Evolutionary conservation across 1,140 invertebrate genomes (phyloP).

Genomic region (Neodiprion fabricii): DNA sequence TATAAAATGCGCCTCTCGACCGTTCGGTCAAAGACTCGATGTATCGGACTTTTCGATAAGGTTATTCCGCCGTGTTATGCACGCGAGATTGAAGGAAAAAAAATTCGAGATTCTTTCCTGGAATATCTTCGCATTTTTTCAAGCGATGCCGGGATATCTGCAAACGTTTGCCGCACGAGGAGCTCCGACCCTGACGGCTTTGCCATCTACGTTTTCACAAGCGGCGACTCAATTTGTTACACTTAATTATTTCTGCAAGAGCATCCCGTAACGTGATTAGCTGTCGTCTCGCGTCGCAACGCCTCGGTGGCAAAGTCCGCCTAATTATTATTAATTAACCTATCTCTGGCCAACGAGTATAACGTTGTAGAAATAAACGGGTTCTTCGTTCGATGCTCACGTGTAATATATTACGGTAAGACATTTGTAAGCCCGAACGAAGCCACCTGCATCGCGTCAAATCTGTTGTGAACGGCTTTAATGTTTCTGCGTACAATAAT

Average conservation of each 20-base stretch:
- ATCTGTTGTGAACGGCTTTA: too few species aligned
- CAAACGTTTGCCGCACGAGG: too few species aligned
- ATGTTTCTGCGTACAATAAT: too few species aligned
- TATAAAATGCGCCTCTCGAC: neutral
- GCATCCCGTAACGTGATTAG: neutral
- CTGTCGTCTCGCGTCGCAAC: neutral
- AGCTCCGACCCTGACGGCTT: too few species aligned
- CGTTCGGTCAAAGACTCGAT: conserved; percentile 10
- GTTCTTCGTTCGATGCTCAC: neutral
- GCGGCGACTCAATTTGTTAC: conserved; percentile 1
- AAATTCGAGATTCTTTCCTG: neutral
- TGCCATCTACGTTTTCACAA: too few species aligned
- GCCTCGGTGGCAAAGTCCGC: neutral
- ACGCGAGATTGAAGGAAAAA: neutral
- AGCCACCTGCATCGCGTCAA: too few species aligned
- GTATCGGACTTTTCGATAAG: conserved; percentile 9
- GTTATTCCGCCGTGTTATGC: neutral
- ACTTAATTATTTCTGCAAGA: neutral
- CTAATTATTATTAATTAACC: conserved; percentile 5
- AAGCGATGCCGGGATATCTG: too few species aligned
- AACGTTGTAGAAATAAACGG: neutral
- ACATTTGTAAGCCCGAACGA: too few species aligned
- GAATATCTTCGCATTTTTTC: neutral
- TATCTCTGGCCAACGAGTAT: neutral
- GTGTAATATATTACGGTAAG: too few species aligned